These are phyloP conservation scores for Petrocephalus zakoni DNA, from an alignment of 2,113 vertebrate species.

Conservation along the genomic window DNA sequence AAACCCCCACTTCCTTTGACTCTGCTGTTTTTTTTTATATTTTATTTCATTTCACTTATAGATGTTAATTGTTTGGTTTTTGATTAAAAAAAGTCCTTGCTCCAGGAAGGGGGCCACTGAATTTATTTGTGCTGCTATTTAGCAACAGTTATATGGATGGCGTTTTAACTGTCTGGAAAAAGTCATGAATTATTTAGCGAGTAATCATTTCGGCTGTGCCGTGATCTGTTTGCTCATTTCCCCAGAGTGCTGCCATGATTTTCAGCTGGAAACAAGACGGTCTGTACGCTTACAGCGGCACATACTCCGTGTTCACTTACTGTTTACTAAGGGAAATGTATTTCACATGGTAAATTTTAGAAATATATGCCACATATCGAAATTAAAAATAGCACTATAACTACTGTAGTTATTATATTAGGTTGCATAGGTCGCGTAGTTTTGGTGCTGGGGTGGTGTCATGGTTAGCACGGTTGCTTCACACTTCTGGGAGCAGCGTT, in stretches of 20 bases:
- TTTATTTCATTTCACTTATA: background rate
- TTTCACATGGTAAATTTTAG: background rate
- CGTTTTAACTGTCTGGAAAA: background rate
- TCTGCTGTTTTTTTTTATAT: background rate
- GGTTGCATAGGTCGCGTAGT: background rate
- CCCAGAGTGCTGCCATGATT: background rate
- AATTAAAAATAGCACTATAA: background rate
- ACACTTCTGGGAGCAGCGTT: background rate
- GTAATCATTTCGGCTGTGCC: background rate
- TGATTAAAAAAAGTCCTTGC: background rate
- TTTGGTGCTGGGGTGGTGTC: background rate
- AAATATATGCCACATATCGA: background rate
- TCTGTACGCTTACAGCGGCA: background rate
- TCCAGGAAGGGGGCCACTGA: background rate
- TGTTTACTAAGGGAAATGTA: background rate
- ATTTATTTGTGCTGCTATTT: background rate
- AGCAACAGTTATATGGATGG: background rate
- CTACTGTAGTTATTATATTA: background rate
- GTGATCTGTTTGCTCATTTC: background rate
- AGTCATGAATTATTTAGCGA: background rate
- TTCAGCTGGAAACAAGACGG: too few relatives aligned
- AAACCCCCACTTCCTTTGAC: background rate
- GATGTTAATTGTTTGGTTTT: background rate
- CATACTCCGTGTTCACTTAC: background rate
- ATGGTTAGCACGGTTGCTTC: background rate